Percentiles rank a stretch among this genome's conserved stretches.
phyloP scores from a whole-genome alignment of 1,140 invertebrate species.

The Polypedilum vanderplanki region DNA sequence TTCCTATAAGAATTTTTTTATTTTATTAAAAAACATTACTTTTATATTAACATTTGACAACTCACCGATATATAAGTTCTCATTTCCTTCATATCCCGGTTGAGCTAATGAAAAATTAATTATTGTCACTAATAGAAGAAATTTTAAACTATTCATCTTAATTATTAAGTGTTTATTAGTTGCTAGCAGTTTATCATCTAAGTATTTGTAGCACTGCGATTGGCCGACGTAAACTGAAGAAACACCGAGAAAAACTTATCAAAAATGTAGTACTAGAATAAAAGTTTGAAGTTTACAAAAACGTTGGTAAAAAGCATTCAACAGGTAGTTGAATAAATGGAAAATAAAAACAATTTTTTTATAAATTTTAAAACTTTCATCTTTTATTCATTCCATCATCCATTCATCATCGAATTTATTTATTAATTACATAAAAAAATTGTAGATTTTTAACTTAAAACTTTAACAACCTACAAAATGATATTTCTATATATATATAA shows the following conservation, averaged over 20 bases:
- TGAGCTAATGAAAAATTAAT: slow-evolving; percentile 3
- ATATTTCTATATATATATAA: not conserved
- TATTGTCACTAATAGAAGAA: not conserved
- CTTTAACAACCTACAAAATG: not conserved
- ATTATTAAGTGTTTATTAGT: too few species aligned
- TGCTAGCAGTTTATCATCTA: too few species aligned
- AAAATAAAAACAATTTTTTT: too few species aligned
- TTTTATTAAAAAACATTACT: not conserved
- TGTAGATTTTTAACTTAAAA: slow-evolving; percentile 14
- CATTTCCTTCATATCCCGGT: not conserved
- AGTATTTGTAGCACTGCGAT: too few species aligned
- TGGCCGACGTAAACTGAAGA: too few species aligned
- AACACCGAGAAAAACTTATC: too few species aligned
- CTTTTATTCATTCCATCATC: not conserved
- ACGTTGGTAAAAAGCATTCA: too few species aligned
- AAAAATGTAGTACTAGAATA: too few species aligned
- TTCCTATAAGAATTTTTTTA: not conserved
- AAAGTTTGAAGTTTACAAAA: too few species aligned
- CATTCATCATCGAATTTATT: not conserved
- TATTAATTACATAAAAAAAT: not conserved
- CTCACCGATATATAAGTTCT: not conserved
- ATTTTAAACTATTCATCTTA: too few species aligned
- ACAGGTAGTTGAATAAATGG: too few species aligned
- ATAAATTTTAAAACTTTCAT: not conserved
- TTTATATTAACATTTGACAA: not conserved